phyloP scores from a whole-genome alignment of 1,140 invertebrate species.

The Pseudomyrmex gracilis region DNA sequence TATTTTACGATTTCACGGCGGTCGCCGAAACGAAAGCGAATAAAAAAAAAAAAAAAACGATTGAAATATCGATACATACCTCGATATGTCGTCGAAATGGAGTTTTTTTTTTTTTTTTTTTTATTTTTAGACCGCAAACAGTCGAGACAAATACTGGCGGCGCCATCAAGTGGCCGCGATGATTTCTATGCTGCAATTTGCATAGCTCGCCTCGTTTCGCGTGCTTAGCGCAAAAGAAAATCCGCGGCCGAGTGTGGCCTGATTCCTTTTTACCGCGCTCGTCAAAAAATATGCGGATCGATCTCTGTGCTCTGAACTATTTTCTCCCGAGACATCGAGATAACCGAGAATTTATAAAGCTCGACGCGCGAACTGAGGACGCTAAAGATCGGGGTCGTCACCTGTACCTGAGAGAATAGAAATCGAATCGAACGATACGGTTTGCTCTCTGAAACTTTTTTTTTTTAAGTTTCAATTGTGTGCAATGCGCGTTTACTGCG shows the following conservation, averaged over 20 bases:
- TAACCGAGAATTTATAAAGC: slow-evolving; percentile 28
- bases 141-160: slow-evolving; percentile 52
- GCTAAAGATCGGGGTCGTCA: slow-evolving; percentile 24
- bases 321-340: slow-evolving; percentile 40
- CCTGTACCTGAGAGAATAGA: not conserved
- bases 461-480: not conserved
- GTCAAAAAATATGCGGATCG: slow-evolving; percentile 55
- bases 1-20: not conserved
- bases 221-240: slow-evolving; percentile 68
- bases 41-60: not conserved
- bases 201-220: slow-evolving; percentile 65
- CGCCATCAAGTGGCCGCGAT: slow-evolving; percentile 57
- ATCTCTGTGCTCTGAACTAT: slow-evolving; percentile 48
- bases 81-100: slow-evolving; percentile 23
- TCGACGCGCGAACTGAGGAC: not conserved
- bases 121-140: slow-evolving; percentile 63
- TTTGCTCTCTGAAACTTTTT: too few relatives aligned
- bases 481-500: too few relatives aligned
- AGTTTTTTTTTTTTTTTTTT: slow-evolving; percentile 69
- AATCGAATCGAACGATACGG: too few relatives aligned
- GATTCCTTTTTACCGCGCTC: slow-evolving; percentile 64
- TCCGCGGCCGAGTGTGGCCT: slow-evolving; percentile 61
- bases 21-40: not conserved
- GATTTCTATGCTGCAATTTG: slow-evolving; percentile 71
- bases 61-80: not conserved